These are phyloP conservation scores for Drosophila lutescens DNA, from an alignment of 2,888 invertebrate species.

Conservation along the genomic window DNA sequence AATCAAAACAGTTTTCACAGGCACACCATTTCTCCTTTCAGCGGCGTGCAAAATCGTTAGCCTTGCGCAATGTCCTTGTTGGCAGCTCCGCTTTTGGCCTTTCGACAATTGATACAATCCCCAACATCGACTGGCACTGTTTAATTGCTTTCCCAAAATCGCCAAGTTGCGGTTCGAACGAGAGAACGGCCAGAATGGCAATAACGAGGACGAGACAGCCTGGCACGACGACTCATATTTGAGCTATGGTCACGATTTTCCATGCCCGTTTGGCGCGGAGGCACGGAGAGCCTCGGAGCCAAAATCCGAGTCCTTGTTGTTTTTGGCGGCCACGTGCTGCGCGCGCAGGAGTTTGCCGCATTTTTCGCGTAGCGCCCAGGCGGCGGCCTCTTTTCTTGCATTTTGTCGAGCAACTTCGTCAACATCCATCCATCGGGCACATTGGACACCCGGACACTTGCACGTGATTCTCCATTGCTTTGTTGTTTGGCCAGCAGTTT, in stretches of 20 bases:
- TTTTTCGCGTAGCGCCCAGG: not conserved
- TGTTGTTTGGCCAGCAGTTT: conserved; percentile 41
- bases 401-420: conserved; percentile 62
- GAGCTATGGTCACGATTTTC: conserved; percentile 28
- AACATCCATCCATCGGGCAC: conserved; percentile 55
- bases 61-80: conserved; percentile 58
- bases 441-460: conserved; percentile 35
- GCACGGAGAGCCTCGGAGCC: not conserved
- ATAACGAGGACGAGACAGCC: conserved; percentile 64
- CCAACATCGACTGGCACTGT: conserved; percentile 58
- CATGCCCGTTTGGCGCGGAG: conserved; percentile 1
- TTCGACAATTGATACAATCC: conserved; percentile 54
- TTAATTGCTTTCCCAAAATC: conserved; percentile 62
- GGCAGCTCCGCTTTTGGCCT: conserved; percentile 60
- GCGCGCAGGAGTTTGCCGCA: conserved; percentile 81
- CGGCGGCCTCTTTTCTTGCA: conserved; percentile 32
- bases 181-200: conserved; percentile 57
- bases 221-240: conserved; percentile 30
- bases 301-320: conserved; percentile 38
- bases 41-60: conserved; percentile 45
- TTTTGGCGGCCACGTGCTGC: conserved; percentile 84
- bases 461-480: conserved; percentile 26
- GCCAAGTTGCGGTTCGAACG: conserved; percentile 33
- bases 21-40: conserved; percentile 52
- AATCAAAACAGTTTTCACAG: conserved; percentile 32